Evolutionary conservation across 2,888 invertebrate species (phyloP), one percentile per base, ranked within the genome.

Genomic region (Elegia similella): DNA sequence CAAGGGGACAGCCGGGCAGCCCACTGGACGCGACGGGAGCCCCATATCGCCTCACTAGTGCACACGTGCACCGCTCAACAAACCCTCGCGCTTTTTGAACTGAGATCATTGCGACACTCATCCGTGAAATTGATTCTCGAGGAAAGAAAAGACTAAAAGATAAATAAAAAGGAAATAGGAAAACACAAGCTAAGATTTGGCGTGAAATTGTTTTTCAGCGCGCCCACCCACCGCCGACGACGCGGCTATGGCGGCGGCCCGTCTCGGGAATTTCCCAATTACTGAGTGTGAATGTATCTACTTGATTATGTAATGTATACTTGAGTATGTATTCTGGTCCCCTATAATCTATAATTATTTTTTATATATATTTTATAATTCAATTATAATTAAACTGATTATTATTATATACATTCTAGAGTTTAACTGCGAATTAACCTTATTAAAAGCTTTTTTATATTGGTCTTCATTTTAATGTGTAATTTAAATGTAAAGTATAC

Each of bases 121-220:
- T 87, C 91, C 91, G 91, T 91, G 91, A 91, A 91, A 91, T 91
- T 91, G 91, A 91, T 91, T 91, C 89, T 83, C 84, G 83, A 82
- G 85, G 82, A 88, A 89, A 89, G 88, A 88, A 89, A 89, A 89
- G 85, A 89, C 88, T 86, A 84, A 89, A 89, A 89, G 88, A 91
- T 90, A 91, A 91, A 91, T 90, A 90, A 91, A 89, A 91, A 88
- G 88, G 89, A 91, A 91, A 91, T 90, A 91, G 88, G 88, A 90
- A 90, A 91, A 91, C 90, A 91, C 89, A 87, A 87, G 88, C 88
- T 89, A 90, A 91, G 91, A 91, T 91, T 91, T 91, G 91, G 91
- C 91, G 91, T 91, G 90, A 91, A 91, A 91, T 91, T 91, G 91
- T 91, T 89, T 90, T 91, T 89, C 85, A 86, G 82, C 87, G 82